Evolutionary conservation across 2,797 vertebrate species (phyloP).

Genomic region (Intellagama lesueurii): DNA sequence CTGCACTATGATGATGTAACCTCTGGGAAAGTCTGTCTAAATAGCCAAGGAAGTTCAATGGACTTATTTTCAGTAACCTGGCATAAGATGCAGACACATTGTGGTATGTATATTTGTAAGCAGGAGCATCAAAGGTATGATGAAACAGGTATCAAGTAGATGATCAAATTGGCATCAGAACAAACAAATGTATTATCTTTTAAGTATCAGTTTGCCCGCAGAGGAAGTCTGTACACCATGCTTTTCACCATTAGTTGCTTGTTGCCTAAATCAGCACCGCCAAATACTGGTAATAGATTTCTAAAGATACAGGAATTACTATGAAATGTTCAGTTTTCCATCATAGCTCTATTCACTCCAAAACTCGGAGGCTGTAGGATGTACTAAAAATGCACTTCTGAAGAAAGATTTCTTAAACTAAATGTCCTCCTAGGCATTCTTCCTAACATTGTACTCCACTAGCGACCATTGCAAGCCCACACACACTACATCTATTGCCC

Average conservation of each 20-base stretch:
- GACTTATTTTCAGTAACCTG: background rate
- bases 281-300: background rate
- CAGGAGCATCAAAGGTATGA: background rate
- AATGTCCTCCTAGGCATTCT: background rate
- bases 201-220: background rate
- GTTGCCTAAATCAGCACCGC: background rate
- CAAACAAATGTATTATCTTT: background rate
- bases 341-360: background rate
- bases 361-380: background rate
- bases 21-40: no score
- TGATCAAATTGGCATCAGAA: background rate
- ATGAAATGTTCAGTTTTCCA: background rate
- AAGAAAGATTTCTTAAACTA: no score
- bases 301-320: slow-evolving; percentile 10
- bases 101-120: background rate
- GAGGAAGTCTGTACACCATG: background rate
- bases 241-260: background rate
- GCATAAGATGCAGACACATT: background rate
- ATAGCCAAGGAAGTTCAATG: background rate
- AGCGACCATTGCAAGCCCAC: background rate
- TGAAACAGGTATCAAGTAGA: background rate
- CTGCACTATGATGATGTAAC: no score
- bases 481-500: no score
- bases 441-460: background rate
- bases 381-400: no score